Evolutionary conservation across 2,113 vertebrate genomes (phyloP), one percentile per base, ranked within the genome.

Genomic region (Lamprotornis superbus): DNA sequence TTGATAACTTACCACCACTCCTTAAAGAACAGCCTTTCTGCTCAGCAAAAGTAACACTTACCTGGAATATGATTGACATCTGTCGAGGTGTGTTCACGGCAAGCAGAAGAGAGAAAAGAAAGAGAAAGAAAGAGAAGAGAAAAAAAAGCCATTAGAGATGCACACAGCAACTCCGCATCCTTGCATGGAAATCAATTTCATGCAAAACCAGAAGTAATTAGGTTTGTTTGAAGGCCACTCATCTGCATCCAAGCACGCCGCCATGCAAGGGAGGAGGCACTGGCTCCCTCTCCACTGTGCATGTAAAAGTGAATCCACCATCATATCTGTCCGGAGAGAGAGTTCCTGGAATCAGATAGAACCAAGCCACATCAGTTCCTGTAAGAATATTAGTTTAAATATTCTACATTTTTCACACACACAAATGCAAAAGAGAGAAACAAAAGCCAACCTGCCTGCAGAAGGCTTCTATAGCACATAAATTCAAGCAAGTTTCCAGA

Each of bases 51-150:
- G 77, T 94, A 90, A 96, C 92, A 99, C 99, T 99, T 98, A 99
- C 99, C 99, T 99, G 99, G 98, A 98, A 98, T 98, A 98, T 97
- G 98, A 97, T 89, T 98, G 98, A 98, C 98, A 98, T 99, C 99
- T 99, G 98, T 92, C 35, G 97, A 98, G 96, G 98, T 98, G 96
- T 96, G 97, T 97, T 96, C 97, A 97, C 89, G 98, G 95, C 96
- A 96, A 98, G 94, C 95, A 94, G 91, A 97, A 97, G 78, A 91
- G 27, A 97, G 98, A 98, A 71, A 89, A 92, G 46, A 96, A 80
- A 89, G 69, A 91, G 56, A 96, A 80, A 95, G 87, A 97, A 86
- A 95, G 93, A 98, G 90, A 96, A 97, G 87, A 96, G 79, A 98
- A 96, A 98, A 97, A 89, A 96, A 94, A 92, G 78, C 60, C 94